A percentile compares a stretch with the other conserved stretches of the same genome.
Evolutionary conservation across 2,797 vertebrate genomes (phyloP).

Genomic region (Adrianichthys oophorus): DNA sequence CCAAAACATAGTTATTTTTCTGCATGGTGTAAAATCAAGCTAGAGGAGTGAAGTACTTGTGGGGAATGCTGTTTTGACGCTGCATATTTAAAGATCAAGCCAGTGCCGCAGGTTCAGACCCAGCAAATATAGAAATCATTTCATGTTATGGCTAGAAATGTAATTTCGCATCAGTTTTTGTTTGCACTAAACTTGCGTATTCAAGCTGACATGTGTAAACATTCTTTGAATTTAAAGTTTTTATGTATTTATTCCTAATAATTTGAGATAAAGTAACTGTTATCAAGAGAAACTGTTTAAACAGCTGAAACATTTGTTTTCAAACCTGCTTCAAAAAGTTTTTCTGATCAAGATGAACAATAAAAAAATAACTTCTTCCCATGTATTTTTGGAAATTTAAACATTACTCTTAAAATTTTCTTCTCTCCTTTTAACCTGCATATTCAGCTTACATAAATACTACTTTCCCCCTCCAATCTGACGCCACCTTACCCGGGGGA

Average conservation of each 20-base stretch:
- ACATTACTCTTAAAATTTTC: neutral
- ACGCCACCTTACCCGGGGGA: slow-evolving; percentile 21
- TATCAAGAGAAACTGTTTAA: slow-evolving; percentile 11
- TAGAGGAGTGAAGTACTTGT: slow-evolving; percentile 49
- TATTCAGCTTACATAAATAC: slow-evolving; percentile 25
- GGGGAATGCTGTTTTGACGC: slow-evolving; percentile 39
- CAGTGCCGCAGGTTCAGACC: slow-evolving; percentile 31
- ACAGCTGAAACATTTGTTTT: slow-evolving; percentile 14
- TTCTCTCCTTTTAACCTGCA: slow-evolving; percentile 1
- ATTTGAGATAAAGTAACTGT: no score
- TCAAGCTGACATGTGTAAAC: no score
- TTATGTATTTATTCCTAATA: no score
- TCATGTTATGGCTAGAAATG: slow-evolving; percentile 28
- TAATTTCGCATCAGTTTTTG: slow-evolving; percentile 24
- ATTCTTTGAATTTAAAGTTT: no score
- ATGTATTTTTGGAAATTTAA: neutral
- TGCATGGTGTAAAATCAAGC: slow-evolving; percentile 49
- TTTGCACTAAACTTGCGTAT: no score
- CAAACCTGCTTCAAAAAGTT: neutral
- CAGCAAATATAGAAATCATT: slow-evolving; percentile 37
- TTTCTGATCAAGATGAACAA: neutral
- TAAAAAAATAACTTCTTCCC: neutral
- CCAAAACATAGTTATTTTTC: slow-evolving; percentile 32
- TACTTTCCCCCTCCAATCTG: slow-evolving; percentile 10
- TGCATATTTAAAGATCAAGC: slow-evolving; percentile 35